Evolutionary conservation across 2,797 vertebrate genomes (phyloP).

Genomic region (Clamator glandarius): DNA sequence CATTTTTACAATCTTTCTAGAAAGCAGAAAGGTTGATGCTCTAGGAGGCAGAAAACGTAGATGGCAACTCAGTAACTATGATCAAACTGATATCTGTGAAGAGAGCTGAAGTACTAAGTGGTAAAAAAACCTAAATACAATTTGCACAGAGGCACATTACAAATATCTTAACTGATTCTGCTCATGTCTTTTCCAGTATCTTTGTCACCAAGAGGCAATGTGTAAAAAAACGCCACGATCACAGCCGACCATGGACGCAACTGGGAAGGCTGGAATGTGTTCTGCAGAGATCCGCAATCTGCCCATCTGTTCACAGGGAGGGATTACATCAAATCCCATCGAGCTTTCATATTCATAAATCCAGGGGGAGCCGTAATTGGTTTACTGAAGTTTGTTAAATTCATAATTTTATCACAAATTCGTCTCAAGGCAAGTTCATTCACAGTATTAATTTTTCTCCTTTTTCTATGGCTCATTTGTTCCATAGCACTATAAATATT

Average conservation of each 20-base stretch:
- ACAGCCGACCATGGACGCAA: not conserved
- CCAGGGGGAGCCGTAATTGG: slow-evolving; percentile 63
- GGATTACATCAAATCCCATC: slow-evolving; percentile 72
- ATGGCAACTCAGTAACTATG: not conserved
- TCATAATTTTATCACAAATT: slow-evolving; percentile 43
- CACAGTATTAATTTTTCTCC: not conserved
- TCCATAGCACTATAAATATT: slow-evolving; percentile 56
- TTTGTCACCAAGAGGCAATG: not conserved
- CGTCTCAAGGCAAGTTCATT: slow-evolving; percentile 24
- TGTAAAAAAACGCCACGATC: not conserved
- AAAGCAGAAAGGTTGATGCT: not conserved
- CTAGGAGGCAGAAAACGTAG: not conserved
- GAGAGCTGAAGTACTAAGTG: not conserved
- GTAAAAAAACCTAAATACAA: not conserved
- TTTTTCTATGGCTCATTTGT: slow-evolving; percentile 14
- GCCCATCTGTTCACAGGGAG: slow-evolving; percentile 70
- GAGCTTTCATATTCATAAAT: slow-evolving; percentile 60
- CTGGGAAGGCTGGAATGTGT: not conserved
- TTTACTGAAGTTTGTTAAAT: slow-evolving; percentile 54
- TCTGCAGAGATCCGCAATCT: slow-evolving; percentile 52
- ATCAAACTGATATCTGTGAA: not conserved
- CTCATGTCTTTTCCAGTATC: not conserved
- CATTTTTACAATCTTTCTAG: not conserved
- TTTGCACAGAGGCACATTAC: not conserved
- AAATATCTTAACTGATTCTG: not conserved